Percentiles rank a stretch among this genome's conserved stretches.
These are phyloP conservation scores for Phenganax subtilis DNA, from an alignment of 92 coral and sea anemone genomes.

Conservation along the genomic window DNA sequence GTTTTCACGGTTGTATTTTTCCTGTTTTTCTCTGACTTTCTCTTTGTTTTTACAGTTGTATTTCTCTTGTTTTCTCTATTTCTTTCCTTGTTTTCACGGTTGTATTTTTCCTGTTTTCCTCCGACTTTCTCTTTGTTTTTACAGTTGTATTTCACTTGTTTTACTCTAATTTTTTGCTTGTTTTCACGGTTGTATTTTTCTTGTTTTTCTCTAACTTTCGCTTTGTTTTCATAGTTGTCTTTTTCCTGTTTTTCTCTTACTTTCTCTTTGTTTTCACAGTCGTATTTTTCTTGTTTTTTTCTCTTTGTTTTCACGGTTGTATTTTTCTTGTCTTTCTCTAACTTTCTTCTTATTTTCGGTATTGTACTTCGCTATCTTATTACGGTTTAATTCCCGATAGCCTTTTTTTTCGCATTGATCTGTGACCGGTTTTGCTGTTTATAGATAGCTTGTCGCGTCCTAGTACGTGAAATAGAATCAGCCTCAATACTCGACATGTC, in stretches of 20 bases:
- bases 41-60: conserved; percentile 9
- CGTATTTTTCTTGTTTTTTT: neutral
- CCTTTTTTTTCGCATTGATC: conserved; percentile 27
- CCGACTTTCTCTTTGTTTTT: neutral
- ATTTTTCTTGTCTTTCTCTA: neutral
- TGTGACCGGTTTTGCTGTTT: conserved; percentile 13
- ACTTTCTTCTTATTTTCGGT: neutral
- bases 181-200: neutral
- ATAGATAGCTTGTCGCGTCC: neutral
- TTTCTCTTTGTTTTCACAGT: neutral
- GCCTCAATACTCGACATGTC: neutral
- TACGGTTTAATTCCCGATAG: conserved; percentile 12
- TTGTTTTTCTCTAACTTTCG: neutral
- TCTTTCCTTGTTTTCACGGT: neutral
- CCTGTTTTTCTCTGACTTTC: conserved; percentile 9
- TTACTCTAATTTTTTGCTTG: neutral
- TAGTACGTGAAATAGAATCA: neutral
- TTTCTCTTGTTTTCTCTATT: neutral
- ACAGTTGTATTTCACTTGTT: neutral
- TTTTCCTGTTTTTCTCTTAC: neutral
- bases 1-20: conserved; percentile 15
- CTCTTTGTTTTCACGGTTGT: neutral
- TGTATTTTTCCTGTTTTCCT: neutral
- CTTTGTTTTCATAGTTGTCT: neutral
- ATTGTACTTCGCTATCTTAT: conserved; percentile 6